Evolutionary conservation across 2,797 vertebrate genomes (phyloP), one percentile per base, ranked within the genome.

Genomic region (Adelosebastes latens): DNA sequence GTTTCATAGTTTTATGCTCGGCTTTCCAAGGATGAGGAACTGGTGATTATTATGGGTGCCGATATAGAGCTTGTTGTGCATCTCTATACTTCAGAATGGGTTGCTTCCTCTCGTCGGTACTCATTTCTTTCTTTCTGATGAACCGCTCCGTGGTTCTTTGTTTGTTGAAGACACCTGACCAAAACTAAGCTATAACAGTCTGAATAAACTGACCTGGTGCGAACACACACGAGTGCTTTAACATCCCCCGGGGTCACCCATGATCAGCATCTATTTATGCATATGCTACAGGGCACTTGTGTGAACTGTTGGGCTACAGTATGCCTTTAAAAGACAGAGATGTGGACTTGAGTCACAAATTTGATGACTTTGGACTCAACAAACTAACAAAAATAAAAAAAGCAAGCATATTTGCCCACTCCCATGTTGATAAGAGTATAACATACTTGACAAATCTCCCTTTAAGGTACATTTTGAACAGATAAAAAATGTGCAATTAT

Each of bases 381-480:
- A 32, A 32, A 3, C 31, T 32, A 32, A 32, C 32, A 32, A 32
- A 32, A 32, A 9, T 32, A 10, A 4, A 3, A 32, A 32, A 32
- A 32, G 31, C 31, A 32, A 32, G 32, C 32, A 32, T 32, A 32
- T 9, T 32, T 32, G 32, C 32, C 32, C 8, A 32, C 32, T 32
- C 32, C 32, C 14, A 42, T 16, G 39, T 16, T 42, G 39, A 42
- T 42, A 42, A 42, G 32, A 32, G 32, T 10, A 32, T 32, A 3
- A 32, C 1, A 42, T 42, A 16, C 39, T 42, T 42, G 6, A 6
- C 39, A 16, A 42, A 42, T 42, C 14, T 42, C 14, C 39, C 6
- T 42, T 42, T 42, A 42, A 42, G 39, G 39, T 42, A 0, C 14
- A 42, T 42, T 42, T 42, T 42, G 0, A 42, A 0, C 39, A 16